A percentile compares a stretch with the other conserved stretches of the same genome.
Evolutionary conservation across 2,113 vertebrate species (phyloP).

Genomic region (Rhinolophus sinicus): DNA sequence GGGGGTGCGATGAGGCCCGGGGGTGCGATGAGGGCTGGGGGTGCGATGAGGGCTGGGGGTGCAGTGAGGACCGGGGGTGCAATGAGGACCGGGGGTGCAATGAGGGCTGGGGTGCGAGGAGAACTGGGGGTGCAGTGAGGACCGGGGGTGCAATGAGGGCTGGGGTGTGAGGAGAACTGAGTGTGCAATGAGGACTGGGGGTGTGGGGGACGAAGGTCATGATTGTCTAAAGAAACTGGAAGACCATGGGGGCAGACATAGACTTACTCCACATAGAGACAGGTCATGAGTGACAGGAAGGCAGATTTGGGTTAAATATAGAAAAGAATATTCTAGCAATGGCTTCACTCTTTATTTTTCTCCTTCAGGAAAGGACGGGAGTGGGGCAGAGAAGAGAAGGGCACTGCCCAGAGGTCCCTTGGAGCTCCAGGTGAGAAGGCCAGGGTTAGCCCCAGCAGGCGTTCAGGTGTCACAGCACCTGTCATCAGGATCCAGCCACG

Average conservation of each 20-base stretch:
- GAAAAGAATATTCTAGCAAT: too few species aligned
- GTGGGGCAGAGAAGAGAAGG: background rate
- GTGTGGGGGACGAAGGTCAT: too few species aligned
- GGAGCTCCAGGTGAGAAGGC: background rate
- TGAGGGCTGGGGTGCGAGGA: too few species aligned
- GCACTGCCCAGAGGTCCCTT: fast-evolving
- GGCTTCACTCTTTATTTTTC: background rate
- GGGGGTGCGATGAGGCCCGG: background rate
- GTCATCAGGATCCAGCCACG: fast-evolving
- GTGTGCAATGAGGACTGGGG: background rate
- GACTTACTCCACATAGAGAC: background rate
- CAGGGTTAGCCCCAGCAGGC: too few species aligned
- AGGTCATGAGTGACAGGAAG: too few species aligned
- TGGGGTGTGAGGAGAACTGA: too few species aligned
- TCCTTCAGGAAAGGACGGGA: background rate
- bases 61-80: fast-evolving
- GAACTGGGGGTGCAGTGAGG: background rate
- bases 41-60: too few species aligned
- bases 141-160: too few species aligned
- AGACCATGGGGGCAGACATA: background rate
- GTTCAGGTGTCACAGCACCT: background rate
- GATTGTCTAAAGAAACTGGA: background rate
- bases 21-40: too few species aligned
- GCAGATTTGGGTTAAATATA: too few species aligned
- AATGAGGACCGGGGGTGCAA: background rate